Evolutionary conservation across 2,888 invertebrate genomes (phyloP).

Genomic region (Thereva nobilitata): DNA sequence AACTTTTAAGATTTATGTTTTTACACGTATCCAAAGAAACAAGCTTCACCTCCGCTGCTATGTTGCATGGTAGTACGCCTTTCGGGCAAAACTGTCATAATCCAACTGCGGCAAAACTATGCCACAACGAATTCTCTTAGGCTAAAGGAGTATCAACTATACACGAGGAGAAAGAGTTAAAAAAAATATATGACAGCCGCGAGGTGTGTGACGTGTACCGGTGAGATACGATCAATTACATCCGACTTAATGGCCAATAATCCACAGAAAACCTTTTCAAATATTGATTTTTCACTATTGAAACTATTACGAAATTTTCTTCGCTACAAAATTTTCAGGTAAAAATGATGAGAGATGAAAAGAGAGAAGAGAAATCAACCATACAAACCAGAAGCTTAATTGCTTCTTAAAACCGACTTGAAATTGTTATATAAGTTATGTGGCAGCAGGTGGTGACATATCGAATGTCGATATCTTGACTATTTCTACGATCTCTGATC

Average conservation of each 20-base stretch:
- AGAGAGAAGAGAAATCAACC: too few relatives aligned
- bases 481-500: too few relatives aligned
- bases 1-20: constrained; percentile 17
- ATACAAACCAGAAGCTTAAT: too few relatives aligned
- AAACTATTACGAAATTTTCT: too few relatives aligned
- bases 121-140: constrained; percentile 8
- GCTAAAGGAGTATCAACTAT: neutral
- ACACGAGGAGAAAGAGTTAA: neutral
- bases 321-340: too few relatives aligned
- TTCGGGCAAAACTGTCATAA: constrained; percentile 25
- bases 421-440: too few relatives aligned
- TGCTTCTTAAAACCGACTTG: too few relatives aligned
- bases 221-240: constrained; percentile 26
- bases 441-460: too few relatives aligned
- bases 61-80: constrained; percentile 16
- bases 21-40: neutral
- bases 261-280: constrained; percentile 11
- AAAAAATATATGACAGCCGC: constrained; percentile 5
- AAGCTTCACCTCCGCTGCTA: constrained; percentile 1
- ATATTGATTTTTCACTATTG: constrained; percentile 26
- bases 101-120: neutral
- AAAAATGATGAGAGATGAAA: too few relatives aligned
- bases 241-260: constrained; percentile 22
- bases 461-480: too few relatives aligned
- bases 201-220: constrained; percentile 23